Evolutionary conservation across 2,113 vertebrate genomes (phyloP), one percentile per base, ranked within the genome.

Genomic region (Cyprinodon brontotheroides): DNA sequence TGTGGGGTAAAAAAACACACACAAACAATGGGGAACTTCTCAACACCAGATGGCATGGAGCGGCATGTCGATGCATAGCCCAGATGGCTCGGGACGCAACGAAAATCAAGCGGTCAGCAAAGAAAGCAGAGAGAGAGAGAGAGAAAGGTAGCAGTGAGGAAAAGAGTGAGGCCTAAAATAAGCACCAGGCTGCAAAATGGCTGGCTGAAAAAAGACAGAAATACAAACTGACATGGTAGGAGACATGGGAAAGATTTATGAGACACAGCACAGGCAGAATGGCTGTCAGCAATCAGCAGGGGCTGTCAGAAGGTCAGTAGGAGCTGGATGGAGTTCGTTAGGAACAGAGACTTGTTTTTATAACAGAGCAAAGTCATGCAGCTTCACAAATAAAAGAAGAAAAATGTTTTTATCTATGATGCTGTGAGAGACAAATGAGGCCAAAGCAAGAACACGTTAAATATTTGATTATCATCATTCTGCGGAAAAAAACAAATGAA

Each of bases 1-100:
- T 99, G 94, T 63, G 94, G 95, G 86, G 95, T 72, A 77, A 80
- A 72, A 72, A 92, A 8, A 91, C 0, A 88, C 68, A 92, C 82
- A 88, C 63, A 87, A 73, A 86, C 80, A 88, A 91, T 86, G 89
- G 90, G 66, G 85, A 80, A 89, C 86, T 70, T 87, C 78, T 91
- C 69, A 85, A 11, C 11, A 71, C 73, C 83, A 83, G 75, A 69
- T 72, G 82, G 78, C 37, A 17, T 48, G 50, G 61, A 75, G 57
- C 39, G 41, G 53, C 36, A 69, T 36, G 11, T n/a, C 67, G 78
- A 74, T 74, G 86, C 71, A 82, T 74, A 81, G 83, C 75, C 80
- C 70, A 83, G 86, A 78, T 78, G 85, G 68, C 77, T 75, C 3
- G 74, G 72, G 71, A 71, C 36, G 75, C 57, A 78, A 86, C 61